phyloP scores from a whole-genome alignment of 2,888 invertebrate genomes.

The Sacculina carcini region DNA sequence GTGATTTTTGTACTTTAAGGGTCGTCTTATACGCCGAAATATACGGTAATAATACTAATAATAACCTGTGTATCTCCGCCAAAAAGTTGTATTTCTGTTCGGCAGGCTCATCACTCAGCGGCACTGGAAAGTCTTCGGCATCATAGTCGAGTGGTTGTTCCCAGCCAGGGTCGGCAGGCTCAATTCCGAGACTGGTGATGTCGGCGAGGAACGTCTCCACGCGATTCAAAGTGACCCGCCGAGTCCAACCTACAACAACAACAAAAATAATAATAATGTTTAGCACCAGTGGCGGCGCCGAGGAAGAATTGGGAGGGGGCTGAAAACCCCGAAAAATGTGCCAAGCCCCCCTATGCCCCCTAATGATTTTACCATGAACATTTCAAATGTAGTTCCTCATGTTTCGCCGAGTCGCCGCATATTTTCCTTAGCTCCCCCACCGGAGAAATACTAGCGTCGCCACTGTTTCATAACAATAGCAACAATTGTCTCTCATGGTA shows the following conservation, averaged over 20 bases:
- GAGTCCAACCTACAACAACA: conserved; percentile 21
- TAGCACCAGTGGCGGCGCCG: conserved; percentile 8
- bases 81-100: conserved; percentile 56
- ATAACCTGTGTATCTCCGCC: conserved; percentile 45
- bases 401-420: too few relatives aligned
- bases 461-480: too few relatives aligned
- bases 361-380: too few relatives aligned
- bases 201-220: conserved; percentile 63
- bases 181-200: conserved; percentile 53
- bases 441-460: too few relatives aligned
- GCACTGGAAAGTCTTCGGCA: conserved; percentile 41
- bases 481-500: too few relatives aligned
- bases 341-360: too few relatives aligned
- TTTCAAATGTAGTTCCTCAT: too few relatives aligned
- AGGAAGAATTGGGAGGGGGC: too few relatives aligned
- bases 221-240: conserved; percentile 47
- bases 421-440: too few relatives aligned
- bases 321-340: too few relatives aligned
- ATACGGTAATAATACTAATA: conserved; percentile 6
- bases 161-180: conserved; percentile 22
- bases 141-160: conserved; percentile 35
- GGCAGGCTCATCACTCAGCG: conserved; percentile 34
- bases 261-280: not conserved
- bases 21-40: too few relatives aligned
- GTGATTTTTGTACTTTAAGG: too few relatives aligned